Conservation (phyloP, 2,888 invertebrate species). For the Paralinhomoeus sp. region DNA sequence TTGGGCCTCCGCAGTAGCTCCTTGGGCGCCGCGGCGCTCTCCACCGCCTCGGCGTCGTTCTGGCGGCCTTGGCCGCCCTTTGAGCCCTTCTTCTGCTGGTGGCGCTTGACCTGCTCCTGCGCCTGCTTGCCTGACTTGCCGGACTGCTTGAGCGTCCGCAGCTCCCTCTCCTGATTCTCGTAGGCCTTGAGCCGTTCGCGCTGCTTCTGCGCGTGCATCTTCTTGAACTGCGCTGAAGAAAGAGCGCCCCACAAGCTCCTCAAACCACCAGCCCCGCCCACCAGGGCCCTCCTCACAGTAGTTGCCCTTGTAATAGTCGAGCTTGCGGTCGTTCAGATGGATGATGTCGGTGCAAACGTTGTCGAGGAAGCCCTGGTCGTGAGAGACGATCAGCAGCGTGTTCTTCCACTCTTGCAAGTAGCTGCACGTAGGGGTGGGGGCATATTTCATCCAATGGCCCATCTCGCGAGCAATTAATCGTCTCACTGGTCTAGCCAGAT, state of each 20-base stretch:
- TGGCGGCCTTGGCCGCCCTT: not conserved
- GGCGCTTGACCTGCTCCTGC: constrained; percentile 18
- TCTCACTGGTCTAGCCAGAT: constrained; percentile 90
- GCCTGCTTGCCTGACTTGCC: constrained; percentile 85
- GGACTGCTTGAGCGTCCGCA: constrained; percentile 87
- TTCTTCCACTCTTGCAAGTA: constrained; percentile 97
- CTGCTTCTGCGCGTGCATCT: constrained; percentile 86
- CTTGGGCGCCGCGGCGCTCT: constrained; percentile 53
- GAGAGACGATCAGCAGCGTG: constrained; percentile 85
- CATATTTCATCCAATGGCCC: too few species aligned
- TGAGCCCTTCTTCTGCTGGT: constrained; percentile 10
- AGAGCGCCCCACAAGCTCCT: too few species aligned
- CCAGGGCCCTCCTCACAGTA: constrained; percentile 37
- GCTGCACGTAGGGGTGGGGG: constrained; percentile 30
- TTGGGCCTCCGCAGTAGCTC: constrained; percentile 66
- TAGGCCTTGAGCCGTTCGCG: constrained; percentile 87
- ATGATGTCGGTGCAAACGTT: constrained; percentile 98
- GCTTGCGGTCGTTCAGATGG: constrained; percentile 75
- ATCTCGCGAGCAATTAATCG: too few species aligned
- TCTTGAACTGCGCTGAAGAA: constrained; percentile 49
- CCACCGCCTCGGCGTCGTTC: not conserved
- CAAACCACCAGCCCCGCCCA: too few species aligned
- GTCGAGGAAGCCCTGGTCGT: constrained; percentile 98
- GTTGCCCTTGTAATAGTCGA: constrained; percentile 90
- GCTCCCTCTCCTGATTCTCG: constrained; percentile 83